Percentiles rank a stretch among this genome's conserved stretches.
Conservation (phyloP, 2,113 vertebrate genomes). For the Ceyx melanurus region DNA sequence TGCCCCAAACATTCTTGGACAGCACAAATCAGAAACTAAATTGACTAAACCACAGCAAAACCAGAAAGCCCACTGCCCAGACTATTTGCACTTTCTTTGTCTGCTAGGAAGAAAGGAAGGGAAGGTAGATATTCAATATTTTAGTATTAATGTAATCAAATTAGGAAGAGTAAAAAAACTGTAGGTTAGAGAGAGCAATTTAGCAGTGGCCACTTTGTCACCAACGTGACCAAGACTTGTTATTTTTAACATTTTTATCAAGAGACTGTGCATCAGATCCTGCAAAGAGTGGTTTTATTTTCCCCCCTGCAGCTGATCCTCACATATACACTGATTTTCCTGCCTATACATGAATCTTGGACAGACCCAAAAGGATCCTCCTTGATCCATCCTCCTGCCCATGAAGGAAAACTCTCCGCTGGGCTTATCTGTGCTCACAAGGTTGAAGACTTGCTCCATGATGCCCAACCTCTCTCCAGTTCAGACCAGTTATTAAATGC, state of each 20-base stretch:
- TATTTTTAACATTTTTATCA: background rate
- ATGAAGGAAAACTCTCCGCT: background rate
- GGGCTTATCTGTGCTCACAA: no score
- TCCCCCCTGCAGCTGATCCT: background rate
- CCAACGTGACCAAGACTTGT: slow-evolving; percentile 27
- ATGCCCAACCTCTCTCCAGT: background rate
- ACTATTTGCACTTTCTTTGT: slow-evolving; percentile 8
- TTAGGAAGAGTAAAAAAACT: background rate
- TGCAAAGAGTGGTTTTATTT: background rate
- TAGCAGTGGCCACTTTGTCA: background rate
- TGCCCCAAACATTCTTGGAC: background rate
- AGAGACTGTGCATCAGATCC: background rate
- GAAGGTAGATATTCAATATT: slow-evolving; percentile 9
- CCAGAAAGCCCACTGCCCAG: background rate
- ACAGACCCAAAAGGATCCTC: background rate
- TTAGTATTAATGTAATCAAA: slow-evolving; percentile 16
- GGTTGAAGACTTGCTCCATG: background rate
- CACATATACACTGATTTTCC: background rate
- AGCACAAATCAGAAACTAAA: slow-evolving; percentile 30
- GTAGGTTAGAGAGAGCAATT: background rate
- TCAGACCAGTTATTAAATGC: background rate
- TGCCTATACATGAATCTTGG: background rate
- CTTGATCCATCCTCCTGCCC: background rate
- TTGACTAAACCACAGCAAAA: background rate
- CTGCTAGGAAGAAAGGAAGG: background rate